phyloP scores from a whole-genome alignment of 2,797 vertebrate species.

The Taeniopygia guttata region DNA sequence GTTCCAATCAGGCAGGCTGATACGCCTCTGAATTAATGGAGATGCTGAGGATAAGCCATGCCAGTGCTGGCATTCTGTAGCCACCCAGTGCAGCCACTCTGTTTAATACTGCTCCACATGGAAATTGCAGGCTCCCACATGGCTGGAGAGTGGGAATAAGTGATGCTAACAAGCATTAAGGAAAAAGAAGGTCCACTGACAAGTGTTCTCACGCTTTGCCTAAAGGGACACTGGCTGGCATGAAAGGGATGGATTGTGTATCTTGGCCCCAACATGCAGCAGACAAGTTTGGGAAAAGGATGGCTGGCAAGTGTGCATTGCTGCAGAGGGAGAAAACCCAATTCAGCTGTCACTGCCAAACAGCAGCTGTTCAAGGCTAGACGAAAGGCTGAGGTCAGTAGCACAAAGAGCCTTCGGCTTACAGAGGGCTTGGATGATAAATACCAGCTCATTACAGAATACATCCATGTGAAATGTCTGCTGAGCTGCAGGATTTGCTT shows the following conservation, averaged over 20 bases:
- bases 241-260: slow-evolving; percentile 27
- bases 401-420: slow-evolving; percentile 41
- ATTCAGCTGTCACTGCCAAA: slow-evolving; percentile 39
- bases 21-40: neutral
- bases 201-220: neutral
- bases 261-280: neutral
- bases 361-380: slow-evolving; percentile 24
- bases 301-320: slow-evolving; percentile 17
- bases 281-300: neutral
- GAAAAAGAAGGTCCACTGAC: neutral
- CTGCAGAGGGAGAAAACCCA: slow-evolving; percentile 16
- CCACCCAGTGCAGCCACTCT: neutral
- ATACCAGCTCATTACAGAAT: slow-evolving; percentile 28
- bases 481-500: slow-evolving; percentile 21
- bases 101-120: neutral
- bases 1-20: neutral
- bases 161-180: neutral
- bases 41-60: neutral
- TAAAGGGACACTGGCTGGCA: neutral
- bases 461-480: slow-evolving; percentile 17
- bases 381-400: slow-evolving; percentile 9
- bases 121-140: neutral
- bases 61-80: neutral
- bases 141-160: slow-evolving; percentile 3
- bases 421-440: slow-evolving; percentile 6